These are phyloP conservation scores for Onychomys leucogaster DNA, from an alignment of 2,797 vertebrate species.

Conservation along the genomic window DNA sequence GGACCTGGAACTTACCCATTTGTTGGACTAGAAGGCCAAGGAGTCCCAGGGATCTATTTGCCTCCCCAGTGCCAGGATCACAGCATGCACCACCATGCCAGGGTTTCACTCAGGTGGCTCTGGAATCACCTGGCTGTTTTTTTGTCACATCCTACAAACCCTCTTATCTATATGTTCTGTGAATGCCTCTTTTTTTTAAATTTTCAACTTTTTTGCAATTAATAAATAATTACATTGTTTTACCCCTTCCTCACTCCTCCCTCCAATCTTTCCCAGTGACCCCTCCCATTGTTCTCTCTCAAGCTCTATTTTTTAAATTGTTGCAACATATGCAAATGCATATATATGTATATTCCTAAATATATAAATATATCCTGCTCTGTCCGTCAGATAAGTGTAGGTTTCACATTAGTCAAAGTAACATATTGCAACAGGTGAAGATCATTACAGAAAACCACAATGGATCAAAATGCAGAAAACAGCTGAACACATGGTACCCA, in stretches of 20 bases:
- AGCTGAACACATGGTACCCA: no score
- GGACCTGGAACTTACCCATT: not conserved
- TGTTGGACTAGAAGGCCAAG: not conserved
- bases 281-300: not conserved
- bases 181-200: not conserved
- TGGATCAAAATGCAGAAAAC: not conserved
- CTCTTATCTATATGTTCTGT: not conserved
- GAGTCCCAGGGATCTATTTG: not conserved
- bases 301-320: not conserved
- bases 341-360: not conserved
- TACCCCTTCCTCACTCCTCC: no score
- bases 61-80: not conserved
- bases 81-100: not conserved
- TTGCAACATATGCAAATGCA: not conserved
- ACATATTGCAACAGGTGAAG: not conserved
- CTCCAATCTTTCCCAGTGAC: not conserved
- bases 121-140: not conserved
- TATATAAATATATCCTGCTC: not conserved
- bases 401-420: not conserved
- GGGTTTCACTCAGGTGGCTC: not conserved
- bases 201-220: not conserved
- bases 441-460: not conserved
- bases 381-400: not conserved
- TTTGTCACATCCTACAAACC: not conserved
- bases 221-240: not conserved